Conservation (phyloP, 2,797 vertebrate species). For the Peromyscus eremicus region DNA sequence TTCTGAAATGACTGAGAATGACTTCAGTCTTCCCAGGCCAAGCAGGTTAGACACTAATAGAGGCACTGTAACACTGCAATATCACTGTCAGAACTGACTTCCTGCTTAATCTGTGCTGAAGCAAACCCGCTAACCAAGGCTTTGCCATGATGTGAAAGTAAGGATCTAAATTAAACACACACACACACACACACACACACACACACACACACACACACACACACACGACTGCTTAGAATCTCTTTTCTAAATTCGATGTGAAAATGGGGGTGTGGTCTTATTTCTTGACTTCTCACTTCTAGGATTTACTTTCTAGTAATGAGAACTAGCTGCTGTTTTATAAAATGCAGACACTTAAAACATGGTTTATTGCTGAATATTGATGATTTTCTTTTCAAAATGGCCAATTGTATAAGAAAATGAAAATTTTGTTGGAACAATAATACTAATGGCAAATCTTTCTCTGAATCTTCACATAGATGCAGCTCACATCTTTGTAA, state of each 20-base stretch:
- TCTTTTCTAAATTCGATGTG: background rate
- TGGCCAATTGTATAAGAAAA: background rate
- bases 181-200: background rate
- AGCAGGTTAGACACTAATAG: background rate
- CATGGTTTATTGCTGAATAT: background rate
- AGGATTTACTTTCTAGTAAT: background rate
- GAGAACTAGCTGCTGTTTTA: background rate
- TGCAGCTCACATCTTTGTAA: background rate
- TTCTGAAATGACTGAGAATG: conserved; percentile 11
- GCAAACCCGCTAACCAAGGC: background rate
- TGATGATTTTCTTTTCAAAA: background rate
- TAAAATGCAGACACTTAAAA: background rate
- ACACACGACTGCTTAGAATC: background rate
- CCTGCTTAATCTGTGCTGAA: background rate
- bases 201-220: background rate
- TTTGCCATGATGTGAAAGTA: background rate
- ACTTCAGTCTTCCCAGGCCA: background rate
- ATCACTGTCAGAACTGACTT: background rate
- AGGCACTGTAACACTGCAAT: accelerated
- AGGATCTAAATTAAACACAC: background rate
- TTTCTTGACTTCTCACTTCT: background rate
- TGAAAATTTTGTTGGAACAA: background rate
- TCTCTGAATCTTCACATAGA: background rate
- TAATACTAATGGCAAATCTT: background rate
- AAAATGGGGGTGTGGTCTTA: background rate